A percentile compares a stretch with the other conserved stretches of the same genome.
Evolutionary conservation across 2,888 invertebrate species (phyloP).

Genomic region (Lacanobia oleracea): DNA sequence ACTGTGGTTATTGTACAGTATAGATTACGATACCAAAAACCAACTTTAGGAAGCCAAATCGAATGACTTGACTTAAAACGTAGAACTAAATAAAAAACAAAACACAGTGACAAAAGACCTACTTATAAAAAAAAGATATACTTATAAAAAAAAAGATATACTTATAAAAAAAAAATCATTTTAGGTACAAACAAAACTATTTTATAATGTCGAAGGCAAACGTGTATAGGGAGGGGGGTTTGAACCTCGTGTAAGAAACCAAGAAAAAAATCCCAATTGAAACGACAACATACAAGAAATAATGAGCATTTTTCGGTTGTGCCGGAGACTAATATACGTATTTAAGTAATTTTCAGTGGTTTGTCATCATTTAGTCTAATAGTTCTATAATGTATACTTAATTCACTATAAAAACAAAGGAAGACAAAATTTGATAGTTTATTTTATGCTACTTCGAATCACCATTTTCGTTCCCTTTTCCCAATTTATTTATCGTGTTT

Average conservation of each 20-base stretch:
- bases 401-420: slow-evolving; percentile 37
- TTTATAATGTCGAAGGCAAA: no score
- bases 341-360: slow-evolving; percentile 45
- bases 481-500: not conserved
- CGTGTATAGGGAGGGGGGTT: no score
- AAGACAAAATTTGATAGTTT: slow-evolving; percentile 2
- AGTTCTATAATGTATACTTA: slow-evolving; percentile 51
- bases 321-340: slow-evolving; percentile 20
- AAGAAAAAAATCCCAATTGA: not conserved
- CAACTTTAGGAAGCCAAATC: not conserved
- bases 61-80: not conserved
- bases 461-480: not conserved
- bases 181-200: no score
- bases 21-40: not conserved
- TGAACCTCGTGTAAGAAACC: no score
- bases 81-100: not conserved
- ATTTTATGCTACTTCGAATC: not conserved
- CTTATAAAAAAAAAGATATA: no score
- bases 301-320: slow-evolving; percentile 47
- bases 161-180: not conserved
- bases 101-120: not conserved
- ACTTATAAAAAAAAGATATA: no score
- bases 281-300: slow-evolving; percentile 41
- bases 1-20: no score
- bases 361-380: slow-evolving; percentile 42